Evolutionary conservation across 2,113 vertebrate genomes (phyloP).

Genomic region (Scolopax mira): DNA sequence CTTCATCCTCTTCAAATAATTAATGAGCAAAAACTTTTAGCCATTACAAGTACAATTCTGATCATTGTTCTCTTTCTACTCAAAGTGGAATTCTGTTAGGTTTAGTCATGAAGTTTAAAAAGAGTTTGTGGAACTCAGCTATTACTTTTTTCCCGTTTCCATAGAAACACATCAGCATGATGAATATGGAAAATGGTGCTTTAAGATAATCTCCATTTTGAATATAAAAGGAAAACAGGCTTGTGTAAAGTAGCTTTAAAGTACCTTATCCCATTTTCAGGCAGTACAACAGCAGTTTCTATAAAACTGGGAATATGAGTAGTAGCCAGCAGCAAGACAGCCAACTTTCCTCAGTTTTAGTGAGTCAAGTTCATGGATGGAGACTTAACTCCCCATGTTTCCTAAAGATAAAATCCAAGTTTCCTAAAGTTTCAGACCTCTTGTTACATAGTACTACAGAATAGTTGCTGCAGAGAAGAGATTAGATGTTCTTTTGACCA

Average conservation of each 20-base stretch:
- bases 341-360: neutral
- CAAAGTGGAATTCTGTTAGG: neutral
- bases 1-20: neutral
- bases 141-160: slow-evolving; percentile 36
- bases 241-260: slow-evolving; percentile 16
- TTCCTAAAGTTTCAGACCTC: neutral
- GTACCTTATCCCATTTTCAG: neutral
- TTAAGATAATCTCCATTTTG: slow-evolving; percentile 51
- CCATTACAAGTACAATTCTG: neutral
- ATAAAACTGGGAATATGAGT: neutral
- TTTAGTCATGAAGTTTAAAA: neutral
- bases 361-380: neutral
- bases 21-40: neutral
- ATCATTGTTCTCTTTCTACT: neutral
- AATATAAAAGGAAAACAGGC: slow-evolving; percentile 25
- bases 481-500: neutral
- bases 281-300: neutral
- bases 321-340: neutral
- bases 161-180: slow-evolving; percentile 41
- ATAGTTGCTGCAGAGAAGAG: neutral
- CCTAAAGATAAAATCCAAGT: neutral
- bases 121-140: neutral
- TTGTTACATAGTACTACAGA: neutral
- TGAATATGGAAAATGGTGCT: slow-evolving; percentile 17
- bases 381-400: neutral